Evolutionary conservation across 2,888 invertebrate genomes (phyloP), one percentile per base, ranked within the genome.

Genomic region (Eristalis intricaria): DNA sequence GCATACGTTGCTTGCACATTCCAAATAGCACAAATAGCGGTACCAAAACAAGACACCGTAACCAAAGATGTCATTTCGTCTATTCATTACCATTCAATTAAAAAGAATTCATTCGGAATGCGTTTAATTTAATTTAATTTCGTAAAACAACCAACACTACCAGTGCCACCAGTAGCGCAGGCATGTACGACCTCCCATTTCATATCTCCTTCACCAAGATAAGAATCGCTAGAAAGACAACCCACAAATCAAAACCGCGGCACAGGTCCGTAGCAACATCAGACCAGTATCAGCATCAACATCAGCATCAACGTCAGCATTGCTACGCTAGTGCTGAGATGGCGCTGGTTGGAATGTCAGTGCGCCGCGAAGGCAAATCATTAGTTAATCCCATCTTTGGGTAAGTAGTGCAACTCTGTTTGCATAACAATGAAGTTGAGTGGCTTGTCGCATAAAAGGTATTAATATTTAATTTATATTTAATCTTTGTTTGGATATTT

Each of bases 341-440:
- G 84, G 64, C 65, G 65, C 35, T 26, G 68, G 50, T 69, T 19
- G 43, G 77, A n/a, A 71, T 68, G 64, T 29, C 65, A 78, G 66
- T 83, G 69, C 56, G 40, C 66, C 26, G 64, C 78, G 75, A 79
- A 84, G 84, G 83, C 71, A 87, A 84, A 89, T 92, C 92, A 92
- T 92, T 92, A 91, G 92, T 90, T 89, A 90, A 90, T 90, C 90
- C 92, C 92, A 92, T 92, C 90, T 92, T 92, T 92, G 92, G 92
- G 91, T 91, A 92, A 92, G 91, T 92, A 92, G 92, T 92, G 91
- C 92, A 92, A 91, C 92, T 91, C 92, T 91, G 92, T 92, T 92
- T 92, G 92, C 92, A 92, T 92, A 92, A 92, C 92, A 92, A 92
- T 92, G 92, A 91, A 91, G 91, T 90, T 90, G 90, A 73, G 83